Evolutionary conservation across 2,113 vertebrate species (phyloP), one percentile per base, ranked within the genome.

Genomic region (Syngnathus typhle): DNA sequence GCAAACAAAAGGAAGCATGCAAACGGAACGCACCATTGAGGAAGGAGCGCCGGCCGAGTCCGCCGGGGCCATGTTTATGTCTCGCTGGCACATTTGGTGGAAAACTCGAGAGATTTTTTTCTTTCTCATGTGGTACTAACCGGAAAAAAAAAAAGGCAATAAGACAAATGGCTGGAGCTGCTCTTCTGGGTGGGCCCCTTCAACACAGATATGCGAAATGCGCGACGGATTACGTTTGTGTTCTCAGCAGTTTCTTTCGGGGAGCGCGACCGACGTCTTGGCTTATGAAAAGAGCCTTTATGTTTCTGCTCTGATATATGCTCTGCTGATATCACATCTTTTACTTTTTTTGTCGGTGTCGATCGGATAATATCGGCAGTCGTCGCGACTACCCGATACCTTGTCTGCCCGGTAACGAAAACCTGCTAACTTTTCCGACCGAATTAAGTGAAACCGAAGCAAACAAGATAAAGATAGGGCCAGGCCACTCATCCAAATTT

Each of bases 61-160:
- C 27, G 27, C 27, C 27, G 27, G 27, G 27, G 27, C 27, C 27
- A 32, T 32, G 27, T 32, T 32, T 32, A 32, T 32, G 27, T 32
- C 27, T 32, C 27, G 78, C 77, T 92, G 92, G 90, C 81, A 83
- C 85, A 74, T 76, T 78, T 85, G 88, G 88, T 93, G 89, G 87
- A 87, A 92, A 88, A 76, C 65, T 91, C 90, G 87, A 87, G 92
- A 88, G n/a, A 75, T 64, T 90, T 90, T 89, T 90, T 73, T 72
- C 75, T 79, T 84, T 75, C 82, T 83, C 83, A 81, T 83, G 77
- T 84, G 73, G 54, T 69, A 74, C n/a, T 32, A 10, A 73, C 3
- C 80, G 84, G 79, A 69, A 78, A 85, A 77, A 68, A 82, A 60
- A 62, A 76, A 75, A 76, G 79, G 77, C 77, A 82, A 81, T 72